Conservation (phyloP, 2,797 vertebrate species). For the Acanthurus tractus region DNA sequence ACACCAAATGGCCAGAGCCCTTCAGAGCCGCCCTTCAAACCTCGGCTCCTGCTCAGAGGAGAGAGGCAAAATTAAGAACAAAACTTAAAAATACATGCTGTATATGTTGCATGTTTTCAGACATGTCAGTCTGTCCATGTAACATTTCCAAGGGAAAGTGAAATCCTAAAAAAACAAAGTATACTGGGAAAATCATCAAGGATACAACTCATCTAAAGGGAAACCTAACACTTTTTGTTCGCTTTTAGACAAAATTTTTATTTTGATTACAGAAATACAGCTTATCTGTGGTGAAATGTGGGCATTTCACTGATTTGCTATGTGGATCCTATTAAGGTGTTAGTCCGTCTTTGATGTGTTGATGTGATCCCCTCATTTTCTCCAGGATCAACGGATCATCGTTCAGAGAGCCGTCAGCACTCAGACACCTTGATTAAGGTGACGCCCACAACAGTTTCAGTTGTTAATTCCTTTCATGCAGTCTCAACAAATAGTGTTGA, state of each 20-base stretch:
- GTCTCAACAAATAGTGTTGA: constrained; percentile 32
- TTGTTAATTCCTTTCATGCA: constrained; percentile 56
- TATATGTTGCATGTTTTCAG: not conserved
- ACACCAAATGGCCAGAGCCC: constrained; percentile 82
- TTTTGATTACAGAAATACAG: not conserved
- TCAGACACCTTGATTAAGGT: constrained; percentile 72
- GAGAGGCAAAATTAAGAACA: not conserved
- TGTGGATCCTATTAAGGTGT: constrained; percentile 43
- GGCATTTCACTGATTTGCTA: constrained; percentile 11
- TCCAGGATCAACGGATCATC: constrained; percentile 69
- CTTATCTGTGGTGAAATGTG: not conserved
- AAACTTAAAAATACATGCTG: not conserved
- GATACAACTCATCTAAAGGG: not conserved
- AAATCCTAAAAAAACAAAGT: not conserved
- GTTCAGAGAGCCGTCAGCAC: constrained; percentile 55
- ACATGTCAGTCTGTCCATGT: not conserved
- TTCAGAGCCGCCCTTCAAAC: constrained; percentile 40
- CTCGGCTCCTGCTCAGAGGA: constrained; percentile 29
- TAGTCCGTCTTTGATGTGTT: constrained; percentile 73
- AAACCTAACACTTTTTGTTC: not conserved
- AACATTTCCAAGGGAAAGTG: not conserved
- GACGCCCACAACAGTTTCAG: constrained; percentile 51
- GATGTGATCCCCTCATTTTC: constrained; percentile 77
- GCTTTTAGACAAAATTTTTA: not conserved
- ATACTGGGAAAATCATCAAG: not conserved